Evolutionary conservation across 2,888 invertebrate genomes (phyloP).

Genomic region (Xestobium rufovillosum): DNA sequence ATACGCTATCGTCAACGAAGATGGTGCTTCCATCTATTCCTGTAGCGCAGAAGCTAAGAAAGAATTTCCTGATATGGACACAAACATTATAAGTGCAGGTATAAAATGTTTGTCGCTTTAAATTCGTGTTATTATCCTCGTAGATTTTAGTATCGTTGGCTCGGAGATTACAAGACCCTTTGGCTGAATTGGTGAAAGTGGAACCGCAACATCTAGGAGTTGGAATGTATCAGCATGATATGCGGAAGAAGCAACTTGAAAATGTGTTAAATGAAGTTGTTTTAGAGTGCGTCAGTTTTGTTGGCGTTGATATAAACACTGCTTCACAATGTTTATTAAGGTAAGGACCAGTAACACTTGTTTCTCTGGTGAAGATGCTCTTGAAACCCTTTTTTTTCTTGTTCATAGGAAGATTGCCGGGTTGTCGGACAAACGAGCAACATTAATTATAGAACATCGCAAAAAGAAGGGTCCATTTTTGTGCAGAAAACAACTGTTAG

Average conservation of each 20-base stretch:
- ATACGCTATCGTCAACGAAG: constrained; percentile 80
- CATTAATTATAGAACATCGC: constrained; percentile 69
- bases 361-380: neutral
- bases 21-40: constrained; percentile 89
- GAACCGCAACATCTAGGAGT: constrained; percentile 89
- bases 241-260: constrained; percentile 68
- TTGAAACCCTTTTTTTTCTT: neutral
- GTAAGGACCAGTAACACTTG: constrained; percentile 42
- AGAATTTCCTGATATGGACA: constrained; percentile 80
- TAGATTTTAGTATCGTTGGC: constrained; percentile 66
- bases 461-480: constrained; percentile 63
- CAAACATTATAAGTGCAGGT: constrained; percentile 73
- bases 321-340: constrained; percentile 74
- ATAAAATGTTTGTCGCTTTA: constrained; percentile 12
- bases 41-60: constrained; percentile 75
- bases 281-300: constrained; percentile 86
- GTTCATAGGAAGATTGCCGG: constrained; percentile 73
- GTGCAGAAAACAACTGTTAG: constrained; percentile 64
- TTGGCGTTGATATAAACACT: constrained; percentile 87
- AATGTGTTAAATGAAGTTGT: constrained; percentile 72
- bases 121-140: constrained; percentile 5
- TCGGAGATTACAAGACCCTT: constrained; percentile 80
- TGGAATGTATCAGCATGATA: constrained; percentile 93
- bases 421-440: constrained; percentile 65
- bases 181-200: constrained; percentile 87